phyloP scores from a whole-genome alignment of 1,140 invertebrate species.

The Eueides isabella region DNA sequence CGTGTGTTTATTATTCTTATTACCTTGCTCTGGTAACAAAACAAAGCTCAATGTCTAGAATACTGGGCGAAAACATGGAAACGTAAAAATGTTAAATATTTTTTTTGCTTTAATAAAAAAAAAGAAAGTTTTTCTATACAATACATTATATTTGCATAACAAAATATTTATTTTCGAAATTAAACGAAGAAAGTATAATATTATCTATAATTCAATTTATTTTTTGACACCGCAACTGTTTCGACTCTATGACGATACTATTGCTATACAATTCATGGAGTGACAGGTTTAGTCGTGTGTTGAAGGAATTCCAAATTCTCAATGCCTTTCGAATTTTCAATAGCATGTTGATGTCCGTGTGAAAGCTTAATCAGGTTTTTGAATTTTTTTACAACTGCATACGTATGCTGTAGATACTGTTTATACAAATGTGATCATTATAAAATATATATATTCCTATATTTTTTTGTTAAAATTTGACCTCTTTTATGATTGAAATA shows the following conservation, averaged over 20 bases:
- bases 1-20: too few species aligned
- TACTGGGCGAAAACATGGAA: too few species aligned
- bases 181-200: not conserved
- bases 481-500: too few species aligned
- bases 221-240: not conserved
- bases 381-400: not conserved
- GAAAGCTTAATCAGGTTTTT: constrained; percentile 6
- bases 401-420: not conserved
- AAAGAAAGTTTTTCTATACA: too few species aligned
- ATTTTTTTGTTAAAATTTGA: too few species aligned
- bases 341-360: constrained; percentile 4
- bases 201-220: not conserved
- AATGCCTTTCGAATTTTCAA: constrained; percentile 18
- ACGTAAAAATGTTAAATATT: too few species aligned
- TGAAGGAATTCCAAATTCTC: constrained; percentile 38
- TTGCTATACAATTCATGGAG: not conserved
- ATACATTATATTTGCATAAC: too few species aligned
- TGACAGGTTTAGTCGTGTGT: constrained; percentile 49
- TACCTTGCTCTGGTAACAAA: too few species aligned
- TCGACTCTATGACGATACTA: not conserved
- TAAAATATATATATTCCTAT: not conserved
- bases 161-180: too few species aligned
- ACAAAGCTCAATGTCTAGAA: too few species aligned
- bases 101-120: too few species aligned
- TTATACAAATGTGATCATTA: too few species aligned